These are phyloP conservation scores for Auanema freiburgensis DNA, from an alignment of 2,888 invertebrate species.

Conservation along the genomic window DNA sequence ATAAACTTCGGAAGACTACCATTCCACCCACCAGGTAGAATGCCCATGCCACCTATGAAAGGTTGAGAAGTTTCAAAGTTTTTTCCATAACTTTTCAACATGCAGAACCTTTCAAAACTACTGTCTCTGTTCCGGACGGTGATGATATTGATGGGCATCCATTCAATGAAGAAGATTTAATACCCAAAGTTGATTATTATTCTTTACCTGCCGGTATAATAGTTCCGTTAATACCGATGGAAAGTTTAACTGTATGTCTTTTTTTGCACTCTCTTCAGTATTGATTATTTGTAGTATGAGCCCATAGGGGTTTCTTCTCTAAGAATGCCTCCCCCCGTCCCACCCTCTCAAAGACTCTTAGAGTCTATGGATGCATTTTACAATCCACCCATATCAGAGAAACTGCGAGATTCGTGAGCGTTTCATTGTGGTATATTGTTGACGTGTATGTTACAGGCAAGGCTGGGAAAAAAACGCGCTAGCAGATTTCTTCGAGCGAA, in stretches of 20 bases:
- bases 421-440: background rate
- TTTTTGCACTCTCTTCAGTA: slow-evolving; percentile 3
- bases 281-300: slow-evolving; percentile 72
- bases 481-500: slow-evolving; percentile 95
- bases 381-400: slow-evolving; percentile 84
- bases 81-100: too few relatives aligned
- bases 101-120: too few relatives aligned
- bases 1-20: slow-evolving; percentile 10
- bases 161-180: slow-evolving; percentile 33
- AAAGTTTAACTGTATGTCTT: slow-evolving; percentile 73
- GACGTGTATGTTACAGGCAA: slow-evolving; percentile 71
- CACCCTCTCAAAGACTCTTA: slow-evolving; percentile 87
- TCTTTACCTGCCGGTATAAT: slow-evolving; percentile 91
- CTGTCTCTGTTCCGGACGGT: slow-evolving; percentile 12
- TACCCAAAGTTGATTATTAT: slow-evolving; percentile 31
- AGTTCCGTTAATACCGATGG: slow-evolving; percentile 91
- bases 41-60: background rate
- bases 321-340: slow-evolving; percentile 88
- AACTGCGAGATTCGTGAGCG: slow-evolving; percentile 77
- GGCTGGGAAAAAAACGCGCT: slow-evolving; percentile 98
- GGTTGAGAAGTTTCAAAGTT: background rate
- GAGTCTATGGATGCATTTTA: slow-evolving; percentile 96
- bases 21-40: slow-evolving; percentile 6
- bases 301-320: slow-evolving; percentile 86
- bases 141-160: slow-evolving; percentile 45